Base-by-base conservation (phyloP, 1,140 invertebrate genomes). In the Drosophila littoralis region DNA sequence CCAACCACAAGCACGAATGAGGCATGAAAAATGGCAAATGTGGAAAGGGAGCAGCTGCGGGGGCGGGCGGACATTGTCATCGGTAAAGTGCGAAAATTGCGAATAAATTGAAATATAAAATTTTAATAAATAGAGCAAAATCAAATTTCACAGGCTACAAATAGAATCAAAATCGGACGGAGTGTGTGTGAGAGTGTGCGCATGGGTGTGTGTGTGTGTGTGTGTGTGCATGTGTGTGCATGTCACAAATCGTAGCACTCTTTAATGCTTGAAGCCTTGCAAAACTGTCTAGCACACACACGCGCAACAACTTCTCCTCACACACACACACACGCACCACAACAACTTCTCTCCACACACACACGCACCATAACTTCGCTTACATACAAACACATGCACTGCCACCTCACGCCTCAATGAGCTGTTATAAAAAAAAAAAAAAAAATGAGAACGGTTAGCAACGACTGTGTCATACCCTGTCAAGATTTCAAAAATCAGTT, bases 81-180 rank as follows among this genome's bases (percentile, higher is more conserved):
- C 45, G 28, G 40, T 2, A 9, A 28, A 59, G 43, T 50, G 67
- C 7, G 45, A 71, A 78, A 73, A 89, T 89, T 69, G 80, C 46
- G 71, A 65, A 88, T 77, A 89, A 89, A 80, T 75, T 88, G 82
- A 78, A 89, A 83, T 89, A 72, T 72, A 75, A 69, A 89, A 89
- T 89, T 84, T 81, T 75, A 89, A 89, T 81, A 84, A 76, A 81
- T 81, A 69, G 81, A 70, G 51, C 38, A 71, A 89, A 89, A 90
- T 89, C 84, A 84, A 84, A 89, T 89, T 89, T 81, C 70, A 71
- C 59, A 78, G 32, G 43, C 35, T 50, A 69, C 38, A 57, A 57
- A 69, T 57, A 64, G 67, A 63, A 61, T 28, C 9, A 7, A 7
- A 52, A 4, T 28, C 4, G 4, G 0, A 2, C 22, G 22, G 4